Evolutionary conservation across 1,140 invertebrate genomes (phyloP).

Genomic region (Orchestia grillus): DNA sequence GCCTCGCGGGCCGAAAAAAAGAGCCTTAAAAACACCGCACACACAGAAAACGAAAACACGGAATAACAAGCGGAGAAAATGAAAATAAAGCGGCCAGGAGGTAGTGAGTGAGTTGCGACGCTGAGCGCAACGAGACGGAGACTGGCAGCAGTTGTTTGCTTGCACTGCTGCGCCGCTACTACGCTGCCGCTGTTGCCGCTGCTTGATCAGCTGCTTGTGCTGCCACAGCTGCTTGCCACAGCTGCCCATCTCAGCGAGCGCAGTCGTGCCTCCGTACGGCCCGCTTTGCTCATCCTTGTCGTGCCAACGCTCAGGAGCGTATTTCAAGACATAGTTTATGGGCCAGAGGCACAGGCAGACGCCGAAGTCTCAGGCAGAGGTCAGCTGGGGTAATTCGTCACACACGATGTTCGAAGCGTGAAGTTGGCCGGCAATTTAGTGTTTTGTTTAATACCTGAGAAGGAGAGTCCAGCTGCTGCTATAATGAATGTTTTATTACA

Average conservation of each 20-base stretch:
- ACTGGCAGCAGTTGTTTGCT: conserved; percentile 23
- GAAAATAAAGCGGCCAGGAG: conserved; percentile 18
- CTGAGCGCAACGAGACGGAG: conserved; percentile 11
- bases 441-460: too few relatives aligned
- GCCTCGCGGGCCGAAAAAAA: conserved; percentile 22
- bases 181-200: neutral
- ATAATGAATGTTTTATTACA: too few relatives aligned
- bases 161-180: neutral
- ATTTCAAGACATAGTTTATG: too few relatives aligned
- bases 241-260: too few relatives aligned
- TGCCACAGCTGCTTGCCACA: neutral
- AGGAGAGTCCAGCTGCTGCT: too few relatives aligned
- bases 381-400: too few relatives aligned
- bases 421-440: too few relatives aligned
- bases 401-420: too few relatives aligned
- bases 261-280: too few relatives aligned
- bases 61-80: conserved; percentile 2
- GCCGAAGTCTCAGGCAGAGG: too few relatives aligned
- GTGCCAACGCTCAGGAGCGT: too few relatives aligned
- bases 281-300: neutral
- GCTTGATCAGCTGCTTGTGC: conserved; percentile 13
- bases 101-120: conserved; percentile 36
- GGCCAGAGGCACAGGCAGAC: too few relatives aligned
- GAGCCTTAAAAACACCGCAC: neutral
- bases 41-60: conserved; percentile 29